These are phyloP conservation scores for Acanthopagrus latus DNA, from an alignment of 2,797 vertebrate species.

Conservation along the genomic window DNA sequence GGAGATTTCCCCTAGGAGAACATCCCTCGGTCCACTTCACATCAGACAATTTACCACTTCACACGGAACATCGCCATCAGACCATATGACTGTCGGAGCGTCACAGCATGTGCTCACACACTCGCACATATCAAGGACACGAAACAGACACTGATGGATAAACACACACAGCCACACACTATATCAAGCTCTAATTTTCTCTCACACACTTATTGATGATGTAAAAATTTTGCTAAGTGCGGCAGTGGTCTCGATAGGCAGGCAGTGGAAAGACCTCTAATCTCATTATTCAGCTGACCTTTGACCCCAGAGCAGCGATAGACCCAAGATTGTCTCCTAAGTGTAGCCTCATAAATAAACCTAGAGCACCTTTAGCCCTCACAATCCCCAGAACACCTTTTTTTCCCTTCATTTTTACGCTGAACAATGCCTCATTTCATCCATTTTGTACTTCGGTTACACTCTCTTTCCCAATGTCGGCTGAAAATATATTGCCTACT, in stretches of 20 bases:
- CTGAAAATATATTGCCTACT: constrained; percentile 29
- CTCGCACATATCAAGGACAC: constrained; percentile 35
- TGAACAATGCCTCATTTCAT: constrained; percentile 21
- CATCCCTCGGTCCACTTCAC: constrained; percentile 60
- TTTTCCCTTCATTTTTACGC: not conserved
- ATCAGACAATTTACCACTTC: constrained; percentile 61
- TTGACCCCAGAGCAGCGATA: constrained; percentile 46
- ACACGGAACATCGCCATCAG: constrained; percentile 37
- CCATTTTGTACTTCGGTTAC: constrained; percentile 1
- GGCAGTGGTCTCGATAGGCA: constrained; percentile 47
- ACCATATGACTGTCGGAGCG: constrained; percentile 45
- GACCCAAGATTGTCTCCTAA: constrained; percentile 31
- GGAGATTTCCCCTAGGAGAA: constrained; percentile 61
- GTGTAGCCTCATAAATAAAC: constrained; percentile 36
- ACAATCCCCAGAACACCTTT: constrained; percentile 5
- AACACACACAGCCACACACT: constrained; percentile 34
- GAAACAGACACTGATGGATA: constrained; percentile 41
- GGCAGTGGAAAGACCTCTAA: constrained; percentile 49
- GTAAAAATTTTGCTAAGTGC: constrained; percentile 60
- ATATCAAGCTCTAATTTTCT: constrained; percentile 52
- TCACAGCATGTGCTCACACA: constrained; percentile 26
- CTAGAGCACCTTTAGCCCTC: constrained; percentile 2
- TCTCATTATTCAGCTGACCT: constrained; percentile 70
- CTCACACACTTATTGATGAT: constrained; percentile 49
- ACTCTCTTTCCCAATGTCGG: not conserved